Evolutionary conservation across 2,113 vertebrate species (phyloP).

Genomic region (Dasypus novemcinctus): DNA sequence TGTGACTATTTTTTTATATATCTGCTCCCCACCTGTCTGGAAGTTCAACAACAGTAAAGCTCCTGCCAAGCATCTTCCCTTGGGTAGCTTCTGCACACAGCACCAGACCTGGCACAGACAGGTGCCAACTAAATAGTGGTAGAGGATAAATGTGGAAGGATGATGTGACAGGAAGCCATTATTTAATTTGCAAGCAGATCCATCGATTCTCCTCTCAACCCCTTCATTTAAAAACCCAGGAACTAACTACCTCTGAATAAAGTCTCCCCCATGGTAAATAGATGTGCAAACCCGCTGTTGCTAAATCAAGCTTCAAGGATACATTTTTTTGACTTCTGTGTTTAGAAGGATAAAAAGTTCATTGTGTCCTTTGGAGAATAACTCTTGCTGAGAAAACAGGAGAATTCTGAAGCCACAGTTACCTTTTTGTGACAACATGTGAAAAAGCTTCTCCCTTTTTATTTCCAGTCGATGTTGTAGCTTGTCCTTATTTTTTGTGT

Average conservation of each 20-base stretch:
- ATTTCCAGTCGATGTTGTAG: constrained; percentile 70
- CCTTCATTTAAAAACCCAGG: constrained; percentile 62
- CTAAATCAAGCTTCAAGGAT: constrained; percentile 76
- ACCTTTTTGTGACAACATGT: constrained; percentile 78
- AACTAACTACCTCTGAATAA: constrained; percentile 68
- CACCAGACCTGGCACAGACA: background rate
- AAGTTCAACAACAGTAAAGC: background rate
- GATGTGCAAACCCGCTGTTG: constrained; percentile 69
- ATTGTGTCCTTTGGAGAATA: constrained; percentile 79
- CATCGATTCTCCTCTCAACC: background rate
- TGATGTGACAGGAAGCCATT: background rate
- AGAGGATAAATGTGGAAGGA: background rate
- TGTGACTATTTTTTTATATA: constrained; percentile 7
- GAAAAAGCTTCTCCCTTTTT: constrained; percentile 73
- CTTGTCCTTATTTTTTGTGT: constrained; percentile 62
- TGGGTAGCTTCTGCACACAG: background rate
- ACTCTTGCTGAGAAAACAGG: constrained; percentile 72
- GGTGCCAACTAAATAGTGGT: background rate
- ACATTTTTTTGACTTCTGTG: constrained; percentile 70
- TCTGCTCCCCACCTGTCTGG: constrained; percentile 1
- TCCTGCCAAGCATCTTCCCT: background rate
- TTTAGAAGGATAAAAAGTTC: constrained; percentile 76
- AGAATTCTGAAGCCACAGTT: constrained; percentile 70
- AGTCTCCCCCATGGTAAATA: constrained; percentile 70
- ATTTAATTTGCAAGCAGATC: background rate